A percentile compares a stretch with the other conserved stretches of the same genome.
Evolutionary conservation across 2,113 vertebrate species (phyloP).

Genomic region (Ceyx melanurus): DNA sequence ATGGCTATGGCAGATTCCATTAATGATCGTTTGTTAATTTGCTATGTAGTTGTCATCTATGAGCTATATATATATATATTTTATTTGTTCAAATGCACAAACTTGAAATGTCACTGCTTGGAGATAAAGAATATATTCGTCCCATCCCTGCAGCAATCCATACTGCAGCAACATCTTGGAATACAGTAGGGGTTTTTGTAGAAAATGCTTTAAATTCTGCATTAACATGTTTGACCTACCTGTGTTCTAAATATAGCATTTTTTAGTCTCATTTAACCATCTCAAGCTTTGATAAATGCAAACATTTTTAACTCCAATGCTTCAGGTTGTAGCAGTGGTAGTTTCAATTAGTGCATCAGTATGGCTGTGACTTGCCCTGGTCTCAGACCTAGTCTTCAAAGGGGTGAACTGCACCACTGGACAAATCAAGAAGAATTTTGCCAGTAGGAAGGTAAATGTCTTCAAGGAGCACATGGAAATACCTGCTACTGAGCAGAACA

Average conservation of each 20-base stretch:
- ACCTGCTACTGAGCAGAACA: not conserved
- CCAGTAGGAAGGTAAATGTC: not conserved
- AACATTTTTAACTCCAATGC: not conserved
- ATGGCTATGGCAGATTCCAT: not conserved
- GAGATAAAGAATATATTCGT: slow-evolving; percentile 35
- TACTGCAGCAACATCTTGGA: slow-evolving; percentile 34
- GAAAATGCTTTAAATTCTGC: slow-evolving; percentile 11
- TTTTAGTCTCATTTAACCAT: not conserved
- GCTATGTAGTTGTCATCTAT: not conserved
- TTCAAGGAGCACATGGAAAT: not conserved
- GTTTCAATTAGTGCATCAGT: not conserved
- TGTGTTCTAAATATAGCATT: slow-evolving; percentile 24
- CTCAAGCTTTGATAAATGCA: not conserved
- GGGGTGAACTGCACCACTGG: not conserved
- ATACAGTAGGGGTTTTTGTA: not conserved
- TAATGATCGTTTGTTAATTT: not conserved
- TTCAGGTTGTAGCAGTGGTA: not conserved
- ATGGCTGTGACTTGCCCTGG: not conserved
- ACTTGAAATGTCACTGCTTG: not conserved
- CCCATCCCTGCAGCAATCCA: slow-evolving; percentile 66
- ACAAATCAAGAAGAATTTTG: not conserved
- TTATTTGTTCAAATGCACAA: not conserved
- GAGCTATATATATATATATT: not conserved
- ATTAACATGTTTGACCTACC: slow-evolving; percentile 30
- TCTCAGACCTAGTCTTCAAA: not conserved